Percentiles rank a stretch among this genome's conserved stretches.
These are phyloP conservation scores for Onychostoma macrolepis DNA, from an alignment of 2,113 vertebrate species.

Conservation along the genomic window DNA sequence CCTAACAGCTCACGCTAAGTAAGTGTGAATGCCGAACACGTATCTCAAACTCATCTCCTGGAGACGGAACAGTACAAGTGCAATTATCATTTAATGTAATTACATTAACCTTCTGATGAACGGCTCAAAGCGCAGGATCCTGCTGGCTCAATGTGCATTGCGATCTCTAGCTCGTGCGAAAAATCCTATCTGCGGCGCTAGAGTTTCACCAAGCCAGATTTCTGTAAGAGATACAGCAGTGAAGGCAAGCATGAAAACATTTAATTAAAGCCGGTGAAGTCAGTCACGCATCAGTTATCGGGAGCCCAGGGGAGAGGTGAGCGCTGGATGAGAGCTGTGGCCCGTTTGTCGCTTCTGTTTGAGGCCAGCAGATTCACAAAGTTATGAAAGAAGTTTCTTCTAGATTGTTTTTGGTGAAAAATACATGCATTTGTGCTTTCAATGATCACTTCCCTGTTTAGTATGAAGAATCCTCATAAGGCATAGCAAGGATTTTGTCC, in stretches of 20 bases:
- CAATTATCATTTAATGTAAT: conserved; percentile 38
- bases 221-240: conserved; percentile 60
- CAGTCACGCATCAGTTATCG: conserved; percentile 70
- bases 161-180: no score
- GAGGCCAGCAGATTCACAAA: neutral
- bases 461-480: no score
- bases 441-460: no score
- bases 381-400: neutral
- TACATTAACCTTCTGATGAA: conserved; percentile 50
- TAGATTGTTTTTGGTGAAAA: neutral
- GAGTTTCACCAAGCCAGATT: conserved; percentile 43
- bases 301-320: conserved; percentile 61
- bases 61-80: conserved; percentile 42
- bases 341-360: neutral
- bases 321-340: neutral
- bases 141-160: conserved; percentile 30
- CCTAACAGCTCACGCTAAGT: conserved; percentile 21
- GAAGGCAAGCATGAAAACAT: conserved; percentile 71
- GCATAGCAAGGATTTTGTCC: no score
- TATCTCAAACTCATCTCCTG: conserved; percentile 17
- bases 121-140: neutral
- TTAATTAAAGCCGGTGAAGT: conserved; percentile 76
- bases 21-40: conserved; percentile 30
- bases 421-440: no score
- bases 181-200: conserved; percentile 53